A percentile compares a stretch with the other conserved stretches of the same genome.
phyloP scores from a whole-genome alignment of 2,888 invertebrate species.

The Pterobdella sp. region DNA sequence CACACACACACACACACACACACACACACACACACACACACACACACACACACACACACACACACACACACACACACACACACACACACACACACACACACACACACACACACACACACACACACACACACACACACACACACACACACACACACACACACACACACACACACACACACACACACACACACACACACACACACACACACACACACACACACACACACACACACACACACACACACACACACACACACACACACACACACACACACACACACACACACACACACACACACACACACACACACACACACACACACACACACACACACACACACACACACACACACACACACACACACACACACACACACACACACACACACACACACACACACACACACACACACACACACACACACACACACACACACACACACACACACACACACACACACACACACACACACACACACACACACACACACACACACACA shows the following conservation, averaged over 20 bases:
- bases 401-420: background rate
- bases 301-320: background rate
- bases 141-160: conserved; percentile 6
- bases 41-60: conserved; percentile 18
- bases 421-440: too few relatives aligned
- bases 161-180: conserved; percentile 4
- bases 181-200: conserved; percentile 5
- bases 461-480: background rate
- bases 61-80: conserved; percentile 24
- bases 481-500: background rate
- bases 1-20: conserved; percentile 22
- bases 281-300: conserved; percentile 5
- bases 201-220: conserved; percentile 9
- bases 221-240: conserved; percentile 4
- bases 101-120: conserved; percentile 18
- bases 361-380: background rate
- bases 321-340: conserved; percentile 4
- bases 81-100: conserved; percentile 20
- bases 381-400: background rate
- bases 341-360: conserved; percentile 5
- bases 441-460: background rate
- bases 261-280: conserved; percentile 3
- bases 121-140: conserved; percentile 24
- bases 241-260: conserved; percentile 5
- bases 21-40: conserved; percentile 23